A percentile compares a stretch with the other conserved stretches of the same genome.
phyloP scores from a whole-genome alignment of 2,113 vertebrate species.

The Chaetops frenatus region DNA sequence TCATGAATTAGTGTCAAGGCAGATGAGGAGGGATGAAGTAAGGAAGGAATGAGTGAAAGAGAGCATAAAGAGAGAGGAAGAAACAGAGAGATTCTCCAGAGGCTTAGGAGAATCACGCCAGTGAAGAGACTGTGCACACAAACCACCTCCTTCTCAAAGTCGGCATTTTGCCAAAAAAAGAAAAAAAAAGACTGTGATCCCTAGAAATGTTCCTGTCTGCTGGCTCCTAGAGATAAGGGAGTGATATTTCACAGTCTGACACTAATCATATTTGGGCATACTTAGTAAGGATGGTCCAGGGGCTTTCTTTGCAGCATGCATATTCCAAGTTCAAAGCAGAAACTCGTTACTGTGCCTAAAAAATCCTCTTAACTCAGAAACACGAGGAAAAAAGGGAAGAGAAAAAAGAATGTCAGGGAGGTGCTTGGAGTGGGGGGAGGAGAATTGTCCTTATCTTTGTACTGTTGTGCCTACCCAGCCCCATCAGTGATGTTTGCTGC shows the following conservation, averaged over 20 bases:
- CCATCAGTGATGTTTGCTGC: neutral
- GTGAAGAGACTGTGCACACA: neutral
- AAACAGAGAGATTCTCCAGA: neutral
- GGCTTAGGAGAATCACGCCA: neutral
- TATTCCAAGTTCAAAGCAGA: constrained; percentile 83
- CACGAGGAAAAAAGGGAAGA: constrained; percentile 48
- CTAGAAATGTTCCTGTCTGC: constrained; percentile 73
- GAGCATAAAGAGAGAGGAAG: neutral
- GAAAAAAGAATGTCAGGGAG: constrained; percentile 3
- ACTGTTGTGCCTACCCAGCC: constrained; percentile 24
- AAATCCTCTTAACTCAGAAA: constrained; percentile 78
- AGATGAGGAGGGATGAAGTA: neutral
- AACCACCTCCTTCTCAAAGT: constrained; percentile 50
- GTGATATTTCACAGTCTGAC: constrained; percentile 78
- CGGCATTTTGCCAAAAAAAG: constrained; percentile 55
- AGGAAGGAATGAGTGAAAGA: neutral
- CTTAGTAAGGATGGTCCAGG: constrained; percentile 71
- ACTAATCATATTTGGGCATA: constrained; percentile 81
- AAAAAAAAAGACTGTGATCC: constrained; percentile 49
- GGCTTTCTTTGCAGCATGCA: constrained; percentile 60
- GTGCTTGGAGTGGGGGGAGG: neutral
- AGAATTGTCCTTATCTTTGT: neutral
- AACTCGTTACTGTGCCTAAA: constrained; percentile 69
- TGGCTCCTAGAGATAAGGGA: constrained; percentile 79
- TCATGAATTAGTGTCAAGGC: constrained; percentile 32